phyloP scores from a whole-genome alignment of 2,888 invertebrate species.

The Rotaria macrura region DNA sequence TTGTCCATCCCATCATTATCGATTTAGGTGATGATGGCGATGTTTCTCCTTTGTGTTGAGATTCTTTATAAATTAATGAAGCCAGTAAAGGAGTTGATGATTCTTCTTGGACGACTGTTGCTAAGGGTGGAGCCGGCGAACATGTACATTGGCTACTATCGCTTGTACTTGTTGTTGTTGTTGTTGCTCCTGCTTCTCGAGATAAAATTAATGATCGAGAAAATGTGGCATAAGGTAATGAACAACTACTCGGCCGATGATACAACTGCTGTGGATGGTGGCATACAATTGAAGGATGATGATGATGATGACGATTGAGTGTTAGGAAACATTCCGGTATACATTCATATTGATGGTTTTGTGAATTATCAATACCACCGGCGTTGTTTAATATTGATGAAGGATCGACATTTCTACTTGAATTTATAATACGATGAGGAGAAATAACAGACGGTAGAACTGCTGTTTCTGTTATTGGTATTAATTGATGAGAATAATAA shows the following conservation, averaged over 20 bases:
- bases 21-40: neutral
- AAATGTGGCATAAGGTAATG: neutral
- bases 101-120: neutral
- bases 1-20: neutral
- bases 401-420: neutral
- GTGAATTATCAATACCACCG: neutral
- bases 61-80: neutral
- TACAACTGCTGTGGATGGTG: neutral
- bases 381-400: neutral
- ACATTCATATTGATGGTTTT: conserved; percentile 12
- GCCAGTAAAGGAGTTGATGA: neutral
- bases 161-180: neutral
- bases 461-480: neutral
- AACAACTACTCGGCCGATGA: neutral
- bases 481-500: conserved; percentile 7
- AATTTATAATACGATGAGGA: neutral
- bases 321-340: neutral
- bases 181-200: neutral
- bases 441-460: neutral
- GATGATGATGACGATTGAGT: neutral
- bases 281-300: neutral
- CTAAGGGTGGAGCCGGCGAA: neutral
- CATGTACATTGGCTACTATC: neutral
- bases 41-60: neutral
- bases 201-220: neutral